Evolutionary conservation across 2,888 invertebrate species (phyloP), one percentile per base, ranked within the genome.

Genomic region (Metellina segmentata): DNA sequence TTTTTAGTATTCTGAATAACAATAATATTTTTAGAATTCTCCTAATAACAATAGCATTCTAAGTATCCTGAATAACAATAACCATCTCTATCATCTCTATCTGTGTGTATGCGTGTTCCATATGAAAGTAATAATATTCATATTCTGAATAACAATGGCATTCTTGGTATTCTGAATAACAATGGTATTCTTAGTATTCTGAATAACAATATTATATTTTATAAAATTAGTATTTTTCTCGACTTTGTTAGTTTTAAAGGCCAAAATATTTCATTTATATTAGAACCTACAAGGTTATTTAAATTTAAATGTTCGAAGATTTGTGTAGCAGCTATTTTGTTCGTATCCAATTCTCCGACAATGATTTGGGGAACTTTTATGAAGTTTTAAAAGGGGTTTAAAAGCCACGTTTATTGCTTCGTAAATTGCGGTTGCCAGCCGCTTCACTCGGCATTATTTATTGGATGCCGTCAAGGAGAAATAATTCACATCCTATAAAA

Each of bases 401-500:
- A 72, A 53, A 52, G 52, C 75, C 19, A 20, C 85, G 85, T 85
- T 85, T 85, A 85, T 85, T 85, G 75, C 34, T 34, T 34, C 34
- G 34, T 34, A 85, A 85, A 85, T 61, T 61, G 85, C 72, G 53
- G 85, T 85, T 16, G 53, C 74, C 6, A 74, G 70, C 71, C 34
- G 8, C 69, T 49, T 74, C 53, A 74, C 69, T 20, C 61, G 34
- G 71, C 53, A 61, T 85, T 85, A 85, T 85, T 85, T 85, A 85
- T 85, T 61, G 72, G 53, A 53, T n/a, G 74, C 19, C 74, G 85
- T 75, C 85, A 75, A 74, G 85, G 85, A 74, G 34, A 75, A 75
- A 85, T 85, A 85, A 85, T 85, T 85, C 74, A 85, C 20, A 74
- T 85, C 19, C 74, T n/a, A 75, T 75, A 75, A 53, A 74, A 85